A percentile compares a stretch with the other conserved stretches of the same genome.
These are phyloP conservation scores for Torymus tubicola DNA, from an alignment of 2,888 invertebrate species.

Conservation along the genomic window DNA sequence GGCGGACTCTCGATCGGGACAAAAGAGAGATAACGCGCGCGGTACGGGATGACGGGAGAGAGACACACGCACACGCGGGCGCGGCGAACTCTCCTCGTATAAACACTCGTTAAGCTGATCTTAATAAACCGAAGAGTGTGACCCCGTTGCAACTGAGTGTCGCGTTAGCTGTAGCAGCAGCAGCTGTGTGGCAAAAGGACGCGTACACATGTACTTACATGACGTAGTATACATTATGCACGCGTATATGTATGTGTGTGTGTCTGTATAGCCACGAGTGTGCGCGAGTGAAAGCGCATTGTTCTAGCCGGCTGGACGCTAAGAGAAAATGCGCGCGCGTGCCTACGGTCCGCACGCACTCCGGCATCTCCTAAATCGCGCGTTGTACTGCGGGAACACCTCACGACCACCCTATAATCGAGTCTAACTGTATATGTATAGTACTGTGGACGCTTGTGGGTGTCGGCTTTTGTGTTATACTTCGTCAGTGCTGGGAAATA, in stretches of 20 bases:
- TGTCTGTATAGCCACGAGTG: slow-evolving; percentile 7
- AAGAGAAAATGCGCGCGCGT: neutral
- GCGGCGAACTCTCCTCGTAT: slow-evolving; percentile 27
- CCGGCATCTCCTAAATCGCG: no score
- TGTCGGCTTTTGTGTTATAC: no score
- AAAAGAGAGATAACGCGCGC: slow-evolving; percentile 1
- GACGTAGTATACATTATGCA: slow-evolving; percentile 18
- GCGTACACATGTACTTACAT: neutral
- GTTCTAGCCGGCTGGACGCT: slow-evolving; percentile 14
- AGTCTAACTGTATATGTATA: no score
- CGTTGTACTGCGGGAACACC: no score
- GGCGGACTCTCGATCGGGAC: neutral
- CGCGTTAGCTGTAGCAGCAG: neutral
- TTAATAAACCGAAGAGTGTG: slow-evolving; percentile 44
- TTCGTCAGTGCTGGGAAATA: no score
- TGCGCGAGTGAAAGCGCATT: slow-evolving; percentile 52
- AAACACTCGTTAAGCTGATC: slow-evolving; percentile 47
- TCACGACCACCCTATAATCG: no score
- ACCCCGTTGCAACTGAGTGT: slow-evolving; percentile 37
- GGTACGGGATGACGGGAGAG: neutral
- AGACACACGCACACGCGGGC: slow-evolving; percentile 42
- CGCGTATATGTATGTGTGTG: neutral
- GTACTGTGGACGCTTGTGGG: no score
- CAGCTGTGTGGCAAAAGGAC: slow-evolving; percentile 25
- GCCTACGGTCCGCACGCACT: no score